Evolutionary conservation across 2,797 vertebrate species (phyloP), one percentile per base, ranked within the genome.

Genomic region (Alauda arvensis): DNA sequence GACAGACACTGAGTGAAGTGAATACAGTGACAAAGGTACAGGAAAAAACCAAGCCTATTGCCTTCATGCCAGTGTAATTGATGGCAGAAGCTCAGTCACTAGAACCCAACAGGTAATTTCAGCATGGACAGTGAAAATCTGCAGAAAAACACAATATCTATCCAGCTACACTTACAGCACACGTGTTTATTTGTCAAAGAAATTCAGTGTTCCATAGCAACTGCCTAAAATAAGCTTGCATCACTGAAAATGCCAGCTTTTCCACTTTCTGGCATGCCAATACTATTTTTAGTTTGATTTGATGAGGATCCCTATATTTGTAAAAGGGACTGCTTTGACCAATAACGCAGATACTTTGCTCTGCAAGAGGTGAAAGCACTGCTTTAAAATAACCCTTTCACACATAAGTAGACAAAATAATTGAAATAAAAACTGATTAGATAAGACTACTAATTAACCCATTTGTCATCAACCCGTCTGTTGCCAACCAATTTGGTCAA

Each of bases 391-490:
- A 86, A 53, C 34, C 39, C 55, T 90, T 89, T 82, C 87, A 80
- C 69, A 89, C 34, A 18, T 39, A 91, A 87, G 29, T 29, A 63
- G 76, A 63, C 69, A 76, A 92, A 93, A 89, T 92, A 92, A 91
- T 78, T 86, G 74, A 91, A 95, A 92, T 68, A 57, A 85, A 84
- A 91, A 33, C 70, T 70, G 46, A 59, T 82, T 77, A 65, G 46
- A 70, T 34, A 71, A 71, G 56, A 66, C 62, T 82, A 51, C 57
- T 84, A 86, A 90, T 92, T 88, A 92, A 92, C 85, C 84, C 85
- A 90, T 93, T 95, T 95, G 53, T 94, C 93, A 94, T 63, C 92
- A 92, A 84, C 37, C 72, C 84, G 83, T 80, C 92, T 88, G 86
- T 68, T 91, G 86, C 76, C 74, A 88, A 78, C 55, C 75, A 81